Base-by-base conservation (phyloP, 1,140 invertebrate genomes). In the Ceratina australensis region DNA sequence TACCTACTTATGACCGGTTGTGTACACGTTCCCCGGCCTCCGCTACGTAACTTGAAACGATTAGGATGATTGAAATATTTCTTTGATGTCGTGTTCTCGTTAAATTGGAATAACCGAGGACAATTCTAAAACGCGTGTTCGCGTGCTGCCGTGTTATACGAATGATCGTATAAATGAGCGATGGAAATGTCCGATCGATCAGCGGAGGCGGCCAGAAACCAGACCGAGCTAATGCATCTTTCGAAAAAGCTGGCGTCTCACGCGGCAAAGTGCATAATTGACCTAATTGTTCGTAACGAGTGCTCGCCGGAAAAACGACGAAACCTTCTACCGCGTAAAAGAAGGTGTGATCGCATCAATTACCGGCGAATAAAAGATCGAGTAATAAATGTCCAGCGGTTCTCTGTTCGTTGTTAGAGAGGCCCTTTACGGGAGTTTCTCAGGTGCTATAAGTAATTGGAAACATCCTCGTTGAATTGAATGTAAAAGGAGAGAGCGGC, bases 211-310 rank as follows among this genome's bases (percentile, higher is more conserved):
- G 52, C 20, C 13, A 54, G 47, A 65, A 78, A 54, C 54, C 50
- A 50, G 49, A 76, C 67, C 20, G 2, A 18, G 63, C 13, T 83
- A 49, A 82, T 57, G 59, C 69, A 24, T 72, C 66, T 82, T 82
- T 84, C 50, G 42, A 76, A 82, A 83, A 82, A 50, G 68, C 20
- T 82, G 56, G 47, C 73, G 22, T 72, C 60, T 76, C 22, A n/a
- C 54, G 52, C 26, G 49, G 59, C 54, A 68, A 75, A 69, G 74
- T 50, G n/a, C 68, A 54, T 61, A 84, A 84, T 77, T 84, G 81
- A 84, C 78, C 82, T 76, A 84, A 84, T 84, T 83, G 64, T 16
- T 65, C 26, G 57, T 71, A 71, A 71, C 47, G 28, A 77, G 42
- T 47, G 20, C 52, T 61, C 26, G n/a, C 49, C 28, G 18, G 65